phyloP scores from a whole-genome alignment of 1,140 invertebrate species.

The Dryas iulia region DNA sequence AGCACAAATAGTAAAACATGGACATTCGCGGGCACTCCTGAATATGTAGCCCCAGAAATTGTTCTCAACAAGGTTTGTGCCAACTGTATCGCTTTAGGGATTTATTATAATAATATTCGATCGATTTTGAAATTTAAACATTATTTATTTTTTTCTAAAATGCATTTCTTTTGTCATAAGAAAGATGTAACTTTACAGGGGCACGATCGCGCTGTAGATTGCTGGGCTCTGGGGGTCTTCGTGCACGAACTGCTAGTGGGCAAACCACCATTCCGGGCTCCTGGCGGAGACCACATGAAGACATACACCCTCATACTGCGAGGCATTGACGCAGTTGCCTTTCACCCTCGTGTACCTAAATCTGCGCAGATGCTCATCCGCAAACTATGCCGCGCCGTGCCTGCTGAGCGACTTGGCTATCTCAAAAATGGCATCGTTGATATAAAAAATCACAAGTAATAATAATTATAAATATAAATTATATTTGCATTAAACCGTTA shows the following conservation, averaged over 20 bases:
- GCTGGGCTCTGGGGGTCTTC: conserved; percentile 96
- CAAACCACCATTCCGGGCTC: conserved; percentile 95
- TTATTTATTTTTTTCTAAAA: neutral
- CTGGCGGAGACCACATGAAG: conserved; percentile 94
- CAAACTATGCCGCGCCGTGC: conserved; percentile 92
- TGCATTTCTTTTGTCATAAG: too few relatives aligned
- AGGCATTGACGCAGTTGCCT: conserved; percentile 94
- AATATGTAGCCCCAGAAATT: conserved; percentile 96
- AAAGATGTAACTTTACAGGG: conserved; percentile 79
- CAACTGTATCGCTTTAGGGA: neutral
- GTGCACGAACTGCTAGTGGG: conserved; percentile 96
- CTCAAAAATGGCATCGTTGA: conserved; percentile 94
- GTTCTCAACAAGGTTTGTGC: conserved; percentile 89
- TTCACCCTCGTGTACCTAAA: conserved; percentile 89
- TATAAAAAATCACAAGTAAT: conserved; percentile 94
- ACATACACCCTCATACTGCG: conserved; percentile 98
- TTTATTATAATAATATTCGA: too few relatives aligned
- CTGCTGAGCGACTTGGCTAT: conserved; percentile 96
- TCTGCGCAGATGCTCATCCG: conserved; percentile 92
- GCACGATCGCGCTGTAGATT: conserved; percentile 95
- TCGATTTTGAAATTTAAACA: neutral
- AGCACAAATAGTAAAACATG: conserved; percentile 91
- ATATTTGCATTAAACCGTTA: too few relatives aligned
- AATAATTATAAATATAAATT: neutral
- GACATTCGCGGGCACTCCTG: conserved; percentile 98